Conservation (phyloP, 2,113 vertebrate species). For the Tyto alba region DNA sequence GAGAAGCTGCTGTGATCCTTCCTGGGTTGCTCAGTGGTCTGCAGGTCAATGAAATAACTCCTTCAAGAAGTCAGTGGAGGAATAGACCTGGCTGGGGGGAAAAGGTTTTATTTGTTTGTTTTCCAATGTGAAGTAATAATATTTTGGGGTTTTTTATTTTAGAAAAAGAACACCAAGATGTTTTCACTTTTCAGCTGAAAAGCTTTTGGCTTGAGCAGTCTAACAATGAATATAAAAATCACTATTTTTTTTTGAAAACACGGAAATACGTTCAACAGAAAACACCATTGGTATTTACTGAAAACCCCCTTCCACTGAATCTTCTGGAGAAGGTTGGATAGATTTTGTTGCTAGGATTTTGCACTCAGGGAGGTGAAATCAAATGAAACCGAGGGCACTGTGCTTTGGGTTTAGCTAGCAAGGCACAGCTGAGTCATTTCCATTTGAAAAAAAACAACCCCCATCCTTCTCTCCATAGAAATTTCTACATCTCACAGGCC, state of each 20-base stretch:
- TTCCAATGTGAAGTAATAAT: neutral
- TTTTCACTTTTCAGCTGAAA: neutral
- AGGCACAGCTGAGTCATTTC: neutral
- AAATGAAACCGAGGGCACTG: neutral
- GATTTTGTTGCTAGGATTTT: slow-evolving; percentile 7
- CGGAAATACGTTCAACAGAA: neutral
- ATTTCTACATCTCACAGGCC: neutral
- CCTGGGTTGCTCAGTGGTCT: neutral
- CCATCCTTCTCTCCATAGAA: neutral
- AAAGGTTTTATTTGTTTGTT: neutral
- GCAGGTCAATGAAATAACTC: neutral
- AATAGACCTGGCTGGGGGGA: neutral
- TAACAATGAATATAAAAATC: neutral
- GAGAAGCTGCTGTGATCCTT: neutral
- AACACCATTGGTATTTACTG: neutral
- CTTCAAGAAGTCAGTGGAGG: neutral
- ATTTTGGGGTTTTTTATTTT: neutral
- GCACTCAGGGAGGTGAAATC: neutral
- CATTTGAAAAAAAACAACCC: neutral
- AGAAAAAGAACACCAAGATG: neutral
- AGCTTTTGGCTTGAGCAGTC: neutral
- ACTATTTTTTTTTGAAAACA: neutral
- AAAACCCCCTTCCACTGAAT: neutral
- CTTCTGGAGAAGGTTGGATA: neutral
- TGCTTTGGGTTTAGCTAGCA: neutral